phyloP scores from a whole-genome alignment of 2,113 vertebrate genomes.

The Corythornis madagascariensis region DNA sequence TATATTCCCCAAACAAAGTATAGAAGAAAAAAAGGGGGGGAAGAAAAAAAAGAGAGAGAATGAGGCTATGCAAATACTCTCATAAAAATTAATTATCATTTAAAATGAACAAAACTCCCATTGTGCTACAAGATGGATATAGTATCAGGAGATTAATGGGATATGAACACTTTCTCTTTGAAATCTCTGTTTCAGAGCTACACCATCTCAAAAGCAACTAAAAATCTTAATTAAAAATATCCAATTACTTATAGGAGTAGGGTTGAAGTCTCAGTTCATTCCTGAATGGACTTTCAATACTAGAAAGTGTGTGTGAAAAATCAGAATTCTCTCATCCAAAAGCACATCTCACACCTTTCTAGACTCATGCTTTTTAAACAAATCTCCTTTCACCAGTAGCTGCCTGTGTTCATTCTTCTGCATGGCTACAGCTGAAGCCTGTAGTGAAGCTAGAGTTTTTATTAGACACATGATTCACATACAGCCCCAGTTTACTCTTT shows the following conservation, averaged over 20 bases:
- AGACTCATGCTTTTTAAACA: not conserved
- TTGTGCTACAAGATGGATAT: not conserved
- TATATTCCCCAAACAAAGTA: not conserved
- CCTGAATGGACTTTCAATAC: not conserved
- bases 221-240: not conserved
- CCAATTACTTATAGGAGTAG: not conserved
- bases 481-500: not conserved
- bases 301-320: not conserved
- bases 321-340: not conserved
- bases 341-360: not conserved
- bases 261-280: not conserved
- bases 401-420: not conserved
- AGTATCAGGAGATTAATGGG: not conserved
- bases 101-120: not conserved
- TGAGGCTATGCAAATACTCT: not conserved
- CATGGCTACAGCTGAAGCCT: not conserved
- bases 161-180: not conserved
- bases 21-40: accelerated
- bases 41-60: accelerated
- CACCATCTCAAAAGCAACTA: not conserved
- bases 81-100: not conserved
- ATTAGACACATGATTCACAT: not conserved
- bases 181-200: not conserved
- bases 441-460: not conserved
- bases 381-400: not conserved